Evolutionary conservation across 2,888 invertebrate species (phyloP).

Genomic region (Drosophila dives): DNA sequence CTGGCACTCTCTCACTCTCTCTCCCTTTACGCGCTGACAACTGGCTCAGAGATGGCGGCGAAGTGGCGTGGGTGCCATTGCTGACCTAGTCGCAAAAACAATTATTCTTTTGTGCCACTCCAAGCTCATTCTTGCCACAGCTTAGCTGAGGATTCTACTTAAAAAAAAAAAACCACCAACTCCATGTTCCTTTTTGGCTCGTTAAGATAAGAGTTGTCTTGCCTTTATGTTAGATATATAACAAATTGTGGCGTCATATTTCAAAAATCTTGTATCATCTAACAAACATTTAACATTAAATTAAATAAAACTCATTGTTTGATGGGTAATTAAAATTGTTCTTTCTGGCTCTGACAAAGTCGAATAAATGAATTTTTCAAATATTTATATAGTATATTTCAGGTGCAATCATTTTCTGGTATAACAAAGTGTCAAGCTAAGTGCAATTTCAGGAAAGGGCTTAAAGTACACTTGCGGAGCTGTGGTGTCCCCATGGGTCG

Average conservation of each 20-base stretch:
- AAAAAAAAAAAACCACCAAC: too few relatives aligned
- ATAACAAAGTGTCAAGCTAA: background rate
- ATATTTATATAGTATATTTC: too few relatives aligned
- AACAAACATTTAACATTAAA: background rate
- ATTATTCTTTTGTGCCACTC: slow-evolving; percentile 47
- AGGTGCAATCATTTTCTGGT: too few relatives aligned
- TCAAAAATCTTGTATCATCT: background rate
- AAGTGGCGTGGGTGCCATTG: slow-evolving; percentile 19
- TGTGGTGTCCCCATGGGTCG: background rate
- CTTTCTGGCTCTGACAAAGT: background rate
- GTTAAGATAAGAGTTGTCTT: background rate
- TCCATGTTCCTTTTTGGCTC: slow-evolving; percentile 16
- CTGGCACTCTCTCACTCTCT: background rate
- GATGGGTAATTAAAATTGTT: background rate
- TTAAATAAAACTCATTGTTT: background rate
- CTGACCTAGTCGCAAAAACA: slow-evolving; percentile 34
- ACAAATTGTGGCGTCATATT: background rate
- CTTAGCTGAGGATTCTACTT: slow-evolving; percentile 1
- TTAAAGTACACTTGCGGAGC: background rate
- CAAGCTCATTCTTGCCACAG: slow-evolving; percentile 11
- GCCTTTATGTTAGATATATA: background rate
- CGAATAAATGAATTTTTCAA: background rate
- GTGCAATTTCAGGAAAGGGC: background rate
- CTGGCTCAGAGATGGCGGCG: slow-evolving; percentile 29
- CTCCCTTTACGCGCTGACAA: slow-evolving; percentile 24